Base-by-base conservation (phyloP, 2,888 invertebrate genomes). In the Parnassius glacialis region DNA sequence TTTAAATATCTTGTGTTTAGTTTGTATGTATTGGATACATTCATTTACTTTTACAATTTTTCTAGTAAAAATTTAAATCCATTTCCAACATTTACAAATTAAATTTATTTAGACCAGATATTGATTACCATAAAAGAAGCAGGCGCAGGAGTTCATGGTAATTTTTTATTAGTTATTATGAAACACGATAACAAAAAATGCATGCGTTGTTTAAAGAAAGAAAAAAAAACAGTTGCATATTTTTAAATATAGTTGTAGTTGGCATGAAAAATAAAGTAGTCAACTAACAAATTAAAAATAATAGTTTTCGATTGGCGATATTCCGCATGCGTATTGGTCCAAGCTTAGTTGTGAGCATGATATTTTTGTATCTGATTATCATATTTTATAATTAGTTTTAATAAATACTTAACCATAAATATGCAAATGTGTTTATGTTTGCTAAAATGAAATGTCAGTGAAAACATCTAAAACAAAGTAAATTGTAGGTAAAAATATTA, bases 291-390 rank as follows among this genome's bases (percentile, higher is more conserved):
- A 51, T 51, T 54, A 42, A 51, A 52, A 52, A 56, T 52, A 55
- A 63, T 52, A 52, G 41, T 52, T 11, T 43, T 34, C 16, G n/a
- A 43, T 41, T 52, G 59, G 9, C 20, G 11, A 52, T 34, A 51
- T 50, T 44, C 43, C 60, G 63, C 63, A 63, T 63, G 63, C 51
- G 43, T 52, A 47, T 45, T 63, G n/a, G 10, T 57, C 20, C 42
- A 42, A 34, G 59, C 59, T 63, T 63, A 52, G 45, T 62, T 47
- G 61, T 54, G 12, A 52, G 63, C 63, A 63, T 63, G 63, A 34
- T 34, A 7, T 34, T 34, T 34, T 34, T 7, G 5, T 34, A 34
- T 34, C 7, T 34, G 13, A 50, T 50, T 50, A 9, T 45, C 16
- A 2, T 55, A 45, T 42, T 51, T 9, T 41, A 34, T 51, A 42